These are phyloP conservation scores for Xanthorhoe spadicearia DNA, from an alignment of 2,888 invertebrate species.

Conservation along the genomic window DNA sequence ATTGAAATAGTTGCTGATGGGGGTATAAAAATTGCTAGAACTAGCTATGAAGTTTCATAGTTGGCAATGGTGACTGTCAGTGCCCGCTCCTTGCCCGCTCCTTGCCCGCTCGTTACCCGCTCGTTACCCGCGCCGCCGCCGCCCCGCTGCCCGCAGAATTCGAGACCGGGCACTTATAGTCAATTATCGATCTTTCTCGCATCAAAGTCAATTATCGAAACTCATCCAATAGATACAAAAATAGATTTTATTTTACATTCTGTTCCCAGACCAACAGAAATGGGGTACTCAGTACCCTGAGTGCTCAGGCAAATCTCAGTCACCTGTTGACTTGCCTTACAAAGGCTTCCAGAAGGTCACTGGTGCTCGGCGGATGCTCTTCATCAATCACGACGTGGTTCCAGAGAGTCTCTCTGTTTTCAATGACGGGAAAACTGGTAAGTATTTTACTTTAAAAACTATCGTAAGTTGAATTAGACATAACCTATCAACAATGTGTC, in stretches of 20 bases:
- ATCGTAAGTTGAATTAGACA: no score
- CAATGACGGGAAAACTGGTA: conserved; percentile 59
- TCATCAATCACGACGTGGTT: conserved; percentile 56
- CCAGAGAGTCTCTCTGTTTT: conserved; percentile 52
- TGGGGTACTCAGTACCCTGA: conserved; percentile 57
- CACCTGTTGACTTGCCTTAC: conserved; percentile 65
- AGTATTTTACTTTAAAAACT: conserved; percentile 11
- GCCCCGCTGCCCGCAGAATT: no score
- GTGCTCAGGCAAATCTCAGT: conserved; percentile 63
- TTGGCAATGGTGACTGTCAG: no score
- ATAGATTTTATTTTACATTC: background rate
- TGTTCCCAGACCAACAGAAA: conserved; percentile 55
- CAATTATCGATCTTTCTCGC: no score
- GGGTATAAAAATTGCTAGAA: no score
- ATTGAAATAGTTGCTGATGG: no score
- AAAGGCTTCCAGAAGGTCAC: conserved; percentile 51
- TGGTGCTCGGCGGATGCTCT: conserved; percentile 55
- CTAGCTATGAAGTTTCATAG: no score
- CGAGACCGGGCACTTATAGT: no score
- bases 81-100: no score
- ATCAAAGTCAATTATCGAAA: background rate
- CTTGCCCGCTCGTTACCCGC: no score
- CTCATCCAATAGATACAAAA: background rate
- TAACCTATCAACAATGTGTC: no score
- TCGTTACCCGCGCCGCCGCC: no score